Evolutionary conservation across 1,140 invertebrate species (phyloP).

Genomic region (Thaumetopoea pityocampa): DNA sequence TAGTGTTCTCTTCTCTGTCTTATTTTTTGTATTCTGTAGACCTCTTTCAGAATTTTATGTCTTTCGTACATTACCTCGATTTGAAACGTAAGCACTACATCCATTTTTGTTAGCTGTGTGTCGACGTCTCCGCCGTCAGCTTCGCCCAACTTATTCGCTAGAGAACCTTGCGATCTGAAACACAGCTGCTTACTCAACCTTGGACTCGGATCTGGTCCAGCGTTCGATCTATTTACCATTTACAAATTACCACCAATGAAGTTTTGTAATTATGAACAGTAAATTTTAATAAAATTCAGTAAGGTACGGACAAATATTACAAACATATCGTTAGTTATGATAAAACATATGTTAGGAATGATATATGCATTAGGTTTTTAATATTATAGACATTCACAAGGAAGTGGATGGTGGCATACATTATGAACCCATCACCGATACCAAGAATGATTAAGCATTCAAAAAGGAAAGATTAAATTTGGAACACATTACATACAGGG

Average conservation of each 20-base stretch:
- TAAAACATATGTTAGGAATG: constrained; percentile 12
- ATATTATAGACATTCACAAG: constrained; percentile 38
- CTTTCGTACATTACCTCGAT: constrained; percentile 86
- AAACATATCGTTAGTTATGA: background rate
- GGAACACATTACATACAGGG: constrained; percentile 24
- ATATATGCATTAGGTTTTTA: constrained; percentile 10
- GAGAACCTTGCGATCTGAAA: constrained; percentile 92
- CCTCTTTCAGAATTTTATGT: no score
- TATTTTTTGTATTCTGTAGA: constrained; percentile 11
- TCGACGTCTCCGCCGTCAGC: constrained; percentile 93
- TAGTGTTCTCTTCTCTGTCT: no score
- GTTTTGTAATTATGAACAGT: constrained; percentile 4
- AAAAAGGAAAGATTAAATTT: constrained; percentile 57
- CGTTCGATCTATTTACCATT: constrained; percentile 54
- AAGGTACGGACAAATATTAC: background rate
- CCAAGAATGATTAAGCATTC: constrained; percentile 77
- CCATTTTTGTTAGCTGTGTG: constrained; percentile 95
- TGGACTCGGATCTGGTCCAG: constrained; percentile 72
- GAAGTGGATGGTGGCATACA: constrained; percentile 52
- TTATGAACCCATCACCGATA: constrained; percentile 68
- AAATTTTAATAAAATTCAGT: constrained; percentile 4
- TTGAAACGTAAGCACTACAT: constrained; percentile 97
- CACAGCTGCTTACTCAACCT: constrained; percentile 77
- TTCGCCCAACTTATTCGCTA: constrained; percentile 90
- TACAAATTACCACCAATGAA: constrained; percentile 39